Evolutionary conservation across 2,888 invertebrate genomes (phyloP), one percentile per base, ranked within the genome.

Genomic region (Stramonita haemastoma): DNA sequence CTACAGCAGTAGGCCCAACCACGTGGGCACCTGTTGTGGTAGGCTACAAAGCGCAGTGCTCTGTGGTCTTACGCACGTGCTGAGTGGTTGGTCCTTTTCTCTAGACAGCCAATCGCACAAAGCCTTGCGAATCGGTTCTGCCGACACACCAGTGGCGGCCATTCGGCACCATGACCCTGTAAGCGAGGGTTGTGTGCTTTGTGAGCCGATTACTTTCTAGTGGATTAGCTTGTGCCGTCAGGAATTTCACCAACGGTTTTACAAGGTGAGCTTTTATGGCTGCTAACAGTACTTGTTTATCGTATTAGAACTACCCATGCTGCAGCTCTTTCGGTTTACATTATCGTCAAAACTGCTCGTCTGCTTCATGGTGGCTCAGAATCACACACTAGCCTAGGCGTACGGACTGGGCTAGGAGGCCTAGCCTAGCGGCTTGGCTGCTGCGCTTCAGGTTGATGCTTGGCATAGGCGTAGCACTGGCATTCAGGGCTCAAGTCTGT

Each of bases 11-110:
- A 15, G 34, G 17, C 19, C 36, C 46, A 46, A 46, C 19, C 81
- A 46, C 81, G 46, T 83, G 81, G 81, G 81, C 81, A 83, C 81
- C 81, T 83, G 81, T 83, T 83, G 81, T 46, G 46, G 46, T 46
- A n/a, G n/a, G n/a, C n/a, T n/a, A 32, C 32, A 32, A 36, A 83
- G 81, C 81, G 81, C 36, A 46, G 29, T n/a, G 81, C 81, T 8
- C 36, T 83, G 81, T 34, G 36, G 81, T 46, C 81, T 83, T 46
- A 83, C 22, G 36, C 81, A 22, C 22, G 36, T 26, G 81, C 81
- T 46, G 81, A 83, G 46, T 83, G 81, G 81, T 22, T 46, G 81
- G n/a, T 29, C n/a, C 46, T 83, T 46, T 6, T 22, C 81, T 22
- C 46, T 36, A 36, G 26, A 83, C 81, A 83, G n/a, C 81, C 81